phyloP scores from a whole-genome alignment of 2,888 invertebrate genomes.

The Oegoconia quadripuncta region DNA sequence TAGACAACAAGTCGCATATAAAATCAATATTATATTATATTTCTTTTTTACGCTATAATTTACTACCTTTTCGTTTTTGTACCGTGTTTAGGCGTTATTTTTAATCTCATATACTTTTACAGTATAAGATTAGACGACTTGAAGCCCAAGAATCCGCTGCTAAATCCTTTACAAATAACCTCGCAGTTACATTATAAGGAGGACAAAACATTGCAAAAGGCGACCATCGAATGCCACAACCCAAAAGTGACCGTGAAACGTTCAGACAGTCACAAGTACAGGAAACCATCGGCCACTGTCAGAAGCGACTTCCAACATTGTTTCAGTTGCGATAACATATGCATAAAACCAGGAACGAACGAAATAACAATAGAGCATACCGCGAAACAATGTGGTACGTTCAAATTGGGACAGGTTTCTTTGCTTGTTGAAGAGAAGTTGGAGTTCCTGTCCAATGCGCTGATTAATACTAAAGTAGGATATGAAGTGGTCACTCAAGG shows the following conservation, averaged over 20 bases:
- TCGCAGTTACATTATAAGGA: conserved; percentile 89
- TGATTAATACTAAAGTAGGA: conserved; percentile 76
- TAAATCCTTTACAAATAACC: conserved; percentile 82
- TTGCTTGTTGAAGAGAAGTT: conserved; percentile 82
- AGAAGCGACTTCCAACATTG: conserved; percentile 83
- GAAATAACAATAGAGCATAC: conserved; percentile 79
- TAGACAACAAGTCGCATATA: too few species aligned
- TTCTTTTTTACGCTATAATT: too few species aligned
- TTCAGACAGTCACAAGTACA: conserved; percentile 84
- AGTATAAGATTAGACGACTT: conserved; percentile 80
- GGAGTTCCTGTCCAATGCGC: conserved; percentile 84
- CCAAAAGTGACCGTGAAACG: conserved; percentile 82
- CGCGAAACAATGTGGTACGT: conserved; percentile 83
- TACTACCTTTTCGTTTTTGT: too few species aligned
- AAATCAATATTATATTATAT: too few species aligned
- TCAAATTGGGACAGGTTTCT: conserved; percentile 85
- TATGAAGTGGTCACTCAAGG: conserved; percentile 78
- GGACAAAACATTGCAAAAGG: conserved; percentile 87
- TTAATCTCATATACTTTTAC: conserved; percentile 30
- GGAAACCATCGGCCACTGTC: conserved; percentile 82
- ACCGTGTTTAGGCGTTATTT: too few species aligned
- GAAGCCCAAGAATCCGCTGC: conserved; percentile 79
- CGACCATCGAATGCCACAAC: conserved; percentile 85
- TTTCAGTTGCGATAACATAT: conserved; percentile 71
- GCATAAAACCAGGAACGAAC: conserved; percentile 83